Conservation (phyloP, 92 coral and sea anemone species). For the Epizoanthus scotinus region DNA sequence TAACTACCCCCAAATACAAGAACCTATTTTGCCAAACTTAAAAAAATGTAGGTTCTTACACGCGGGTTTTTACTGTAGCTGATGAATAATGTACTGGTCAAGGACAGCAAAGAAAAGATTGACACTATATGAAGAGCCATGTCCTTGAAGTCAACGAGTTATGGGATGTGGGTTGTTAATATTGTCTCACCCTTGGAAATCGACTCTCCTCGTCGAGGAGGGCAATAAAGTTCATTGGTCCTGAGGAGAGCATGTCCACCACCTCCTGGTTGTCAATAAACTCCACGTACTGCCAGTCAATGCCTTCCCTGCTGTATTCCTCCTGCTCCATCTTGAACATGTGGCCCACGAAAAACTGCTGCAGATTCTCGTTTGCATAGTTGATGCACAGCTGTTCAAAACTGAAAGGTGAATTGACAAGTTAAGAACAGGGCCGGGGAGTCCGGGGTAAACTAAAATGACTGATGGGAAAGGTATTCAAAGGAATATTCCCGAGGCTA, state of each 20-base stretch:
- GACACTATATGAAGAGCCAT: constrained; percentile 49
- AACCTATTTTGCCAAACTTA: too few relatives aligned
- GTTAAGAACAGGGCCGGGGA: too few relatives aligned
- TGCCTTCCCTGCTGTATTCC: constrained; percentile 90
- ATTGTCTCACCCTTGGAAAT: constrained; percentile 77
- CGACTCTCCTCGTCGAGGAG: constrained; percentile 98
- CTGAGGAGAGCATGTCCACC: constrained; percentile 78
- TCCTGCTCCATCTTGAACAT: constrained; percentile 97
- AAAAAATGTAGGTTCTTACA: too few relatives aligned
- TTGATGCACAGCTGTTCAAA: constrained; percentile 94
- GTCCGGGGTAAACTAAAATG: too few relatives aligned
- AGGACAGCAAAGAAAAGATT: too few relatives aligned
- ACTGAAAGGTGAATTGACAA: constrained; percentile 21
- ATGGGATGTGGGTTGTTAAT: too few relatives aligned
- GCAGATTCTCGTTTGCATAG: constrained; percentile 97
- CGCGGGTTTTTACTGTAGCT: too few relatives aligned
- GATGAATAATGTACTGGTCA: too few relatives aligned
- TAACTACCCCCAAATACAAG: too few relatives aligned
- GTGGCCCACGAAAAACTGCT: constrained; percentile 92
- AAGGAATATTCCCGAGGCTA: background rate
- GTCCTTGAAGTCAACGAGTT: too few relatives aligned
- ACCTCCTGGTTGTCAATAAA: constrained; percentile 94
- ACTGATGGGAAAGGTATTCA: too few relatives aligned
- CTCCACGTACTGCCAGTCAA: constrained; percentile 87
- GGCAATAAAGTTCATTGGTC: constrained; percentile 89